These are phyloP conservation scores for Mormyrus hasselquistii DNA, from an alignment of 2,797 vertebrate genomes.

Conservation along the genomic window DNA sequence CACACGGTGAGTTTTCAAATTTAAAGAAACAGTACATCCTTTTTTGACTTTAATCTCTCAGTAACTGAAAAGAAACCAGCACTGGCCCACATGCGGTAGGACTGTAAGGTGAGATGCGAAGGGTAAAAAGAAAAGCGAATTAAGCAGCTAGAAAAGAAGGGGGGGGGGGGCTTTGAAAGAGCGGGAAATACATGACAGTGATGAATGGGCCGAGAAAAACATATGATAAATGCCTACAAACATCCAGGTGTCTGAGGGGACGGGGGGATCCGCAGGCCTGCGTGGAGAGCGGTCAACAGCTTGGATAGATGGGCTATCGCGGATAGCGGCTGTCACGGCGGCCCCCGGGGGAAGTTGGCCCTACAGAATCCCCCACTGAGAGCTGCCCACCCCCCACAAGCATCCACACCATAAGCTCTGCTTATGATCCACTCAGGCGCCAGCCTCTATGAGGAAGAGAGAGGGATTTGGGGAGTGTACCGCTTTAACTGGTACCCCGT, in stretches of 20 bases:
- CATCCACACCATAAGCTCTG: not conserved
- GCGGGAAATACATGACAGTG: slow-evolving; percentile 22
- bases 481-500: not conserved
- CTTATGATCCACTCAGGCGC: not conserved
- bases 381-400: not conserved
- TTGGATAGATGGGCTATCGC: slow-evolving; percentile 16
- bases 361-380: not conserved
- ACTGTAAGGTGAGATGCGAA: not conserved
- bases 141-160: not conserved
- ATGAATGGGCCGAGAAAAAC: slow-evolving; percentile 33
- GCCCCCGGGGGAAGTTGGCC: not conserved
- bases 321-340: slow-evolving; percentile 29
- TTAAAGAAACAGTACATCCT: not conserved
- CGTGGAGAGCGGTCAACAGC: not conserved
- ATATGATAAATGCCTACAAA: slow-evolving; percentile 34
- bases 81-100: not conserved
- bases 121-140: not conserved
- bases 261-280: not conserved
- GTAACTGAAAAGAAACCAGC: not conserved
- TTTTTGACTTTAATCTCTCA: not conserved
- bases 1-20: not conserved
- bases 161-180: not conserved
- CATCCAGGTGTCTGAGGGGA: slow-evolving; percentile 23
- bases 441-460: not conserved
- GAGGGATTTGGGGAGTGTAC: not conserved